phyloP scores from a whole-genome alignment of 2,797 vertebrate genomes.

The Tachyglossus aculeatus region DNA sequence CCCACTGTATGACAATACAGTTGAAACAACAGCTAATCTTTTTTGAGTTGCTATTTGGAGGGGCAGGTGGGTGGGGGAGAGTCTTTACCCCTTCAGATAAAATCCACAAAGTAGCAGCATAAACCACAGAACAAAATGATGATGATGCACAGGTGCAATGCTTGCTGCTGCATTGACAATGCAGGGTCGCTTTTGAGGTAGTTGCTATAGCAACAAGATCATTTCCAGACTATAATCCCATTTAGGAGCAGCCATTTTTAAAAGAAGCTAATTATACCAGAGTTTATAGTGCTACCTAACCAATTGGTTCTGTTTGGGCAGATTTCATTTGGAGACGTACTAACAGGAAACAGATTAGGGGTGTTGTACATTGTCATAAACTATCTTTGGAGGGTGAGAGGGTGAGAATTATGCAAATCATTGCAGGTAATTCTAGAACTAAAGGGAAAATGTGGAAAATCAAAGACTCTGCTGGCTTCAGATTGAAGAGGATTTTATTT shows the following conservation, averaged over 20 bases:
- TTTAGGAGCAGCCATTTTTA: slow-evolving; percentile 72
- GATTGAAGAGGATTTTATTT: slow-evolving; percentile 29
- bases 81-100: neutral
- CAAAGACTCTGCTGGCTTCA: slow-evolving; percentile 41
- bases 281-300: slow-evolving; percentile 69
- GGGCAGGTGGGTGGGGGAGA: too few relatives aligned
- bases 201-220: slow-evolving; percentile 71
- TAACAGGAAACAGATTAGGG: slow-evolving; percentile 66
- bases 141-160: slow-evolving; percentile 72
- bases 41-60: slow-evolving; percentile 49
- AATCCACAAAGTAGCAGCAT: slow-evolving; percentile 19
- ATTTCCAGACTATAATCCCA: slow-evolving; percentile 74
- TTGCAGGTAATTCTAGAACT: slow-evolving; percentile 47
- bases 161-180: slow-evolving; percentile 60
- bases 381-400: slow-evolving; percentile 54
- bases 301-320: slow-evolving; percentile 57
- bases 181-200: slow-evolving; percentile 64
- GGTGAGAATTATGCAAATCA: slow-evolving; percentile 62
- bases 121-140: slow-evolving; percentile 46
- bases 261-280: slow-evolving; percentile 71
- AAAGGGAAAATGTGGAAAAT: slow-evolving; percentile 42
- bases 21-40: slow-evolving; percentile 43
- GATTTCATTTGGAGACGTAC: slow-evolving; percentile 61
- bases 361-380: slow-evolving; percentile 58
- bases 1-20: neutral